Percentiles rank a stretch among this genome's conserved stretches.
Conservation (phyloP, 2,888 invertebrate genomes). For the Willowsia nigromaculata region DNA sequence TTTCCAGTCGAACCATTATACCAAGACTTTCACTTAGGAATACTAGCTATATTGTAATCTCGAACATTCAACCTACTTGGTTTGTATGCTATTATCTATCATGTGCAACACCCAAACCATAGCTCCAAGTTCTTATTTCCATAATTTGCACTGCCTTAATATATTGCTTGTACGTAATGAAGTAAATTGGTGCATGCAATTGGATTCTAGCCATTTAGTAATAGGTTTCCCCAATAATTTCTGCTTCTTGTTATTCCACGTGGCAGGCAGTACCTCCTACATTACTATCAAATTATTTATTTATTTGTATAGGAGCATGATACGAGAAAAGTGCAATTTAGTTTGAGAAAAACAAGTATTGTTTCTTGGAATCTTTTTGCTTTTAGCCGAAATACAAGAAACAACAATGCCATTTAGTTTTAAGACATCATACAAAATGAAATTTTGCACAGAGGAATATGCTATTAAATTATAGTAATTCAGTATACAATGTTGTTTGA, state of each 20-base stretch:
- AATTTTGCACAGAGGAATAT: neutral
- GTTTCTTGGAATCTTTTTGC: neutral
- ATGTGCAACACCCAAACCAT: too few species aligned
- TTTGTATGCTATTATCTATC: neutral
- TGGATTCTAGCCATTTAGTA: neutral
- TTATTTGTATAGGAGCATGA: neutral
- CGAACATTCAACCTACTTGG: neutral
- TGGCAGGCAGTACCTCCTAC: neutral
- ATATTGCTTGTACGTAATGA: neutral
- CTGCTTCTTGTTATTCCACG: neutral
- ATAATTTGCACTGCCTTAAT: neutral
- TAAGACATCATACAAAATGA: neutral
- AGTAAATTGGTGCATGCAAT: conserved; percentile 1
- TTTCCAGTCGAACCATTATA: neutral
- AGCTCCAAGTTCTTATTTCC: neutral
- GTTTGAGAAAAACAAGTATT: neutral
- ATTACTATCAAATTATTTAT: neutral
- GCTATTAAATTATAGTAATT: neutral
- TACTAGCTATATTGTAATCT: neutral
- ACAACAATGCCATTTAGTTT: neutral
- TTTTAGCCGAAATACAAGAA: neutral
- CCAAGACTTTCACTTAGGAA: conserved; percentile 1
- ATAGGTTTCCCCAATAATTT: neutral
- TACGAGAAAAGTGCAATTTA: neutral
- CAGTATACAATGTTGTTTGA: conserved; percentile 4